phyloP scores from a whole-genome alignment of 2,888 invertebrate species.

The Andricus quercusramuli region DNA sequence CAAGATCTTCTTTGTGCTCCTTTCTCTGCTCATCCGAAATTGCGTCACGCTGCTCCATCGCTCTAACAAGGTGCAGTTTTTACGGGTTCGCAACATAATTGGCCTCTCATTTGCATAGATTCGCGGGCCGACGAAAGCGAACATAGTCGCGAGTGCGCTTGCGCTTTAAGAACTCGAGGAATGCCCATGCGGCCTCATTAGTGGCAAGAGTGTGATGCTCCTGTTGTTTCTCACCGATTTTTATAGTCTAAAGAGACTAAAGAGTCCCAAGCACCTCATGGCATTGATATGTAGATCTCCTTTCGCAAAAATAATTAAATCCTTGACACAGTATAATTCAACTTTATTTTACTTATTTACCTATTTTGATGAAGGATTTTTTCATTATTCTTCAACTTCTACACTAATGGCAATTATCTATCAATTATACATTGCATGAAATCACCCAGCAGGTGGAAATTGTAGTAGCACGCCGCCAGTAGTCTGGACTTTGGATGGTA shows the following conservation, averaged over 20 bases:
- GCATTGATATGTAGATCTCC: background rate
- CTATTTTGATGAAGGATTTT: too few relatives aligned
- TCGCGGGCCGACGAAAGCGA: slow-evolving; percentile 55
- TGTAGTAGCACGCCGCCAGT: too few relatives aligned
- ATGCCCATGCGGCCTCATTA: slow-evolving; percentile 45
- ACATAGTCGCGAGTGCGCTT: slow-evolving; percentile 38
- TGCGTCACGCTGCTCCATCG: slow-evolving; percentile 28
- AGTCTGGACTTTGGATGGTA: too few relatives aligned
- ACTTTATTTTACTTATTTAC: too few relatives aligned
- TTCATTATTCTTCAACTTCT: too few relatives aligned
- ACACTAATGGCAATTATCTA: too few relatives aligned
- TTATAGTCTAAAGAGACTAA: slow-evolving; percentile 5
- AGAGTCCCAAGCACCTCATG: background rate
- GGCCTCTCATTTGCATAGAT: slow-evolving; percentile 75
- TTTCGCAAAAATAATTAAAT: too few relatives aligned
- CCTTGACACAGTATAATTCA: too few relatives aligned
- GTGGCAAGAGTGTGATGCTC: slow-evolving; percentile 28
- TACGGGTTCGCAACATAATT: slow-evolving; percentile 73
- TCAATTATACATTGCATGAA: too few relatives aligned
- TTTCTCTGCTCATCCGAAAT: slow-evolving; percentile 27
- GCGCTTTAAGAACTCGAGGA: slow-evolving; percentile 38
- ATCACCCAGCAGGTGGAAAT: too few relatives aligned
- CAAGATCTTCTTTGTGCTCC: slow-evolving; percentile 5
- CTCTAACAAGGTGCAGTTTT: slow-evolving; percentile 75
- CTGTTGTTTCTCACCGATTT: slow-evolving; percentile 45